These are phyloP conservation scores for Tridacna crocea DNA, from an alignment of 2,888 invertebrate species.

Conservation along the genomic window DNA sequence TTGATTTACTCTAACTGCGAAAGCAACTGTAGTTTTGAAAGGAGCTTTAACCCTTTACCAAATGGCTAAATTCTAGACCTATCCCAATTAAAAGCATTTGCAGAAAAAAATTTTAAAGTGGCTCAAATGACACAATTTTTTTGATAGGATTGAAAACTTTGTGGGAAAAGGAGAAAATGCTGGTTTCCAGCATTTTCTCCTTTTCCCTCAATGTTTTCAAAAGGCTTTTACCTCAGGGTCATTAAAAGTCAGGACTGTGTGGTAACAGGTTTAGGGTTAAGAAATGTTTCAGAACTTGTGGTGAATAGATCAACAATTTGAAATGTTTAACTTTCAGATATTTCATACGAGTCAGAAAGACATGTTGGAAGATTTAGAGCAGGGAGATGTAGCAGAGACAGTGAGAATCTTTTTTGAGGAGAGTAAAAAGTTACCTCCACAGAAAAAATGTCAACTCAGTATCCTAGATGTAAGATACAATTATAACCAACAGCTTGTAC, in stretches of 20 bases:
- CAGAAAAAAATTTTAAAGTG: no score
- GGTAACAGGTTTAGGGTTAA: no score
- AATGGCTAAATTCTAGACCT: no score
- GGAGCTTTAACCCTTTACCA: no score
- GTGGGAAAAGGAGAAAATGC: neutral
- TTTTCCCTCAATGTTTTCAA: neutral
- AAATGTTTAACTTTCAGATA: slow-evolving; percentile 85
- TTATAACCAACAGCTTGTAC: neutral
- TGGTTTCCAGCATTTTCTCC: neutral
- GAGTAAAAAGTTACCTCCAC: slow-evolving; percentile 87
- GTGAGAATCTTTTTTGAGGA: slow-evolving; percentile 90
- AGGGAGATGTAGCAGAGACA: slow-evolving; percentile 96
- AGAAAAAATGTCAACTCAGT: slow-evolving; percentile 89
- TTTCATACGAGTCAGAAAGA: slow-evolving; percentile 90
- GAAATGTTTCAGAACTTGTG: no score
- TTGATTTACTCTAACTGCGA: no score
- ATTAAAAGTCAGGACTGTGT: no score
- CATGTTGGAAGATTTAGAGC: slow-evolving; percentile 93
- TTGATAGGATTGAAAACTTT: neutral
- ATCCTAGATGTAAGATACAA: slow-evolving; percentile 87
- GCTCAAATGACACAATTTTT: no score
- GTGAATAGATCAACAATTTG: neutral
- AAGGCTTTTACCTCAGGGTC: no score
- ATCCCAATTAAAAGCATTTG: no score
- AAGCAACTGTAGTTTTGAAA: no score